These are phyloP conservation scores for Cynocephalus volans DNA, from an alignment of 2,113 vertebrate genomes.

Conservation along the genomic window DNA sequence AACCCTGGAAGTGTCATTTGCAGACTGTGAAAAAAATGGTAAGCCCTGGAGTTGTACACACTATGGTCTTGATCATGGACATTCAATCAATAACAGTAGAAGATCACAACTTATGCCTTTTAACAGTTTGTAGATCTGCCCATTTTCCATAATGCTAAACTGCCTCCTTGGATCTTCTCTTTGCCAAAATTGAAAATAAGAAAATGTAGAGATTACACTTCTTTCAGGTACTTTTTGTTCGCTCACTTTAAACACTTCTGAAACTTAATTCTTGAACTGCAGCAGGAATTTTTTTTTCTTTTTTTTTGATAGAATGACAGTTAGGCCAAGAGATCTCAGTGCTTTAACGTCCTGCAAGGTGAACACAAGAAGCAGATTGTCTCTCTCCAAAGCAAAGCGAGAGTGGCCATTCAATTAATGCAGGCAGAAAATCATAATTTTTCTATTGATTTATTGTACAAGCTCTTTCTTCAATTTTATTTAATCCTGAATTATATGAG, in stretches of 20 bases:
- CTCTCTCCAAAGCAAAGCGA: background rate
- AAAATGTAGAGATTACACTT: background rate
- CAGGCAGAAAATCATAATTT: background rate
- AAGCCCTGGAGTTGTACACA: too few species aligned
- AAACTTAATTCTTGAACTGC: too few species aligned
- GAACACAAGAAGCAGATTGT: background rate
- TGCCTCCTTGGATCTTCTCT: background rate
- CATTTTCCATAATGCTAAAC: background rate
- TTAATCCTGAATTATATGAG: background rate
- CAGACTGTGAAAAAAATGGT: background rate
- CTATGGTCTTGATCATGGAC: rapidly evolving
- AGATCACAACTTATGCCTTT: background rate
- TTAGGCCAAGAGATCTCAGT: background rate
- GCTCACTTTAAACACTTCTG: background rate
- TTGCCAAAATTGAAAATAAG: background rate
- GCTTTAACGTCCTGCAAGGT: too few species aligned
- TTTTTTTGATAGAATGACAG: background rate
- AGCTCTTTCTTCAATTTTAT: background rate
- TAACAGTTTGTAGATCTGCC: background rate
- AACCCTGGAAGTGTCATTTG: background rate
- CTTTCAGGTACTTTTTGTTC: background rate
- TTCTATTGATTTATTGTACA: background rate
- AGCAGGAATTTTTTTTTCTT: background rate
- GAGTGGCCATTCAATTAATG: background rate
- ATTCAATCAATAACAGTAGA: background rate